Base-by-base conservation (phyloP, 2,888 invertebrate genomes). In the Megamerina dolium region DNA sequence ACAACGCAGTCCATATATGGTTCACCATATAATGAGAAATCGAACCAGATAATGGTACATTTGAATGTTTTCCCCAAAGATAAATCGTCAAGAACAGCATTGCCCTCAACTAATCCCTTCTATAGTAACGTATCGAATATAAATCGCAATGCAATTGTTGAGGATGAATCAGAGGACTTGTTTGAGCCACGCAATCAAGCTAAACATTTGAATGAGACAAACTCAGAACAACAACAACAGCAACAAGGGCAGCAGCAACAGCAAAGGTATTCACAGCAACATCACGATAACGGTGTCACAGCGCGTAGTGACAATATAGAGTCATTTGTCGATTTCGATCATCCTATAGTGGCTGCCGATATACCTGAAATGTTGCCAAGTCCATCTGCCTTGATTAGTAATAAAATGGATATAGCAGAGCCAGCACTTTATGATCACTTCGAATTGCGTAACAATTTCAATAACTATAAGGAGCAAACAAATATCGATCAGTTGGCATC, bases 61-160 rank as follows among this genome's bases (percentile, higher is more conserved):
- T 66, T 82, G n/a, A 82, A 83, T 66, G 66, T 83, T 8, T 81
- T 77, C 57, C 78, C 78, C 2, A 73, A 77, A 40, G 74, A 71
- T 45, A 77, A 75, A 37, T 48, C 9, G 1, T 10, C 23, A 2
- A 16, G 26, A 6, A 9, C 34, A 2, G 10, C 47, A 1, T 40
- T 51, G 4, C 49, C 53, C 4, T 66, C 65, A n/a, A 66, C 61
- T 2, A 65, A 65, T 56, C 65, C 65, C 1, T 65, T 65, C 23
- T 63, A 66, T 41, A 53, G 33, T 32, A 60, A 52, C 23, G 48
- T 16, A 2, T 21, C 32, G 2, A 56, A 63, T 35, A 38, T 63
- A 34, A 57, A 63, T 12, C 58, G 63, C 4, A 54, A 59, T 29
- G 45, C 54, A 4, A 52, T 59, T 14, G 52, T 47, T 26, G 59